Evolutionary conservation across 2,113 vertebrate genomes (phyloP), one percentile per base, ranked within the genome.

Genomic region (Hiodon alosoides): DNA sequence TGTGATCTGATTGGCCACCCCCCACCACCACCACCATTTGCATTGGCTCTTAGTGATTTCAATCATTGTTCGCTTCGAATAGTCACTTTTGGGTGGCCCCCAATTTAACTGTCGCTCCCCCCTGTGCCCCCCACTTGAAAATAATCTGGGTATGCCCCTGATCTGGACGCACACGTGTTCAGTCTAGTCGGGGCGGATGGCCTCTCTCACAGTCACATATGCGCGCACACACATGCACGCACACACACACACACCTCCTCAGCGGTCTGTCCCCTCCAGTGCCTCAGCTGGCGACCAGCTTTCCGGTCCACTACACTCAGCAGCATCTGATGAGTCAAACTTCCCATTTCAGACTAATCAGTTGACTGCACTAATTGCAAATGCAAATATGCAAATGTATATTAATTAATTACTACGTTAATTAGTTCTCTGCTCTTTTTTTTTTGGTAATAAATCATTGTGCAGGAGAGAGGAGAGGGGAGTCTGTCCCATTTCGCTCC

Each of bases 361-460:
- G 95, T 98, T 91, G 91, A 95, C 95, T 98, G 96, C 95, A 94
- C 97, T 98, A 99, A 99, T 99, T 98, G 97, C 96, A 98, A 99
- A 99, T 98, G 96, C 96, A 99, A 99, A 99, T 99, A 98, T 98
- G 96, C 95, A 99, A 98, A 99, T 98, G 95, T 95, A 95, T 98
- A 99, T 99, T 98, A 98, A 99, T 99, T 98, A 98, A 99, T 98
- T 98, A 99, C 96, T 96, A 91, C 94, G 93, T 94, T 98, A 98
- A 99, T 98, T 98, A 98, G 96, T 98, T 99, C 93, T 96, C 95
- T 92, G 89, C 94, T 98, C 94, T 98, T 96, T 98, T 31, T 31
- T 31, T 31, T 93, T 86, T 93, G 92, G 94, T 94, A 97, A 99
- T 98, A 98, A 97, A 98, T 98, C 95, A 98, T 93, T 93, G 94